Conservation (phyloP, 2,113 vertebrate genomes). For the Haemorhous mexicanus region DNA sequence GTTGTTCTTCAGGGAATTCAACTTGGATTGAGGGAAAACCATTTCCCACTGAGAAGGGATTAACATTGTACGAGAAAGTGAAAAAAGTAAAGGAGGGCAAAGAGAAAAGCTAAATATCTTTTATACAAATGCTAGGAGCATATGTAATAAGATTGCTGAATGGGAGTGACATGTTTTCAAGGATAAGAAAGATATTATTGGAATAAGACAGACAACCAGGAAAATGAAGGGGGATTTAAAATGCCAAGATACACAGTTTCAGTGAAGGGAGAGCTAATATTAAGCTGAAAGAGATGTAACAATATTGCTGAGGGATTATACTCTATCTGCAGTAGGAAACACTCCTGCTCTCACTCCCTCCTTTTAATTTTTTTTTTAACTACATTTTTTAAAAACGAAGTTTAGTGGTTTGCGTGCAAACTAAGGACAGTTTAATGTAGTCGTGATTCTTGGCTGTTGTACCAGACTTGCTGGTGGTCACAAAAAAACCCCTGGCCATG, state of each 20-base stretch:
- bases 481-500: neutral
- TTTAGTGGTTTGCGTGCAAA: neutral
- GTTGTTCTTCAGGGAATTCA: slow-evolving; percentile 35
- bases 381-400: neutral
- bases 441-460: neutral
- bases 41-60: slow-evolving; percentile 66
- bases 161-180: slow-evolving; percentile 66
- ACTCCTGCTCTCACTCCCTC: neutral
- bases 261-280: slow-evolving; percentile 61
- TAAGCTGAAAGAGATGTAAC: slow-evolving; percentile 43
- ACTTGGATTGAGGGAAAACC: slow-evolving; percentile 56
- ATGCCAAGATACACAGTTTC: slow-evolving; percentile 66
- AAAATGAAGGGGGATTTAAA: slow-evolving; percentile 72
- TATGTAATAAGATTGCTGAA: slow-evolving; percentile 69
- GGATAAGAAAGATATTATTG: slow-evolving; percentile 74
- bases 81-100: slow-evolving; percentile 65
- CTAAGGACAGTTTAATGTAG: neutral
- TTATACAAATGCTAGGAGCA: slow-evolving; percentile 65
- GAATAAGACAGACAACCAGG: slow-evolving; percentile 69
- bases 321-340: neutral
- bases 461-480: neutral
- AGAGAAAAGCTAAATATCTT: slow-evolving; percentile 70
- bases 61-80: slow-evolving; percentile 64
- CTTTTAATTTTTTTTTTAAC: neutral
- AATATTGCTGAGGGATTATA: slow-evolving; percentile 59